These are phyloP conservation scores for Centropus unirufus DNA, from an alignment of 2,113 vertebrate species.

Conservation along the genomic window DNA sequence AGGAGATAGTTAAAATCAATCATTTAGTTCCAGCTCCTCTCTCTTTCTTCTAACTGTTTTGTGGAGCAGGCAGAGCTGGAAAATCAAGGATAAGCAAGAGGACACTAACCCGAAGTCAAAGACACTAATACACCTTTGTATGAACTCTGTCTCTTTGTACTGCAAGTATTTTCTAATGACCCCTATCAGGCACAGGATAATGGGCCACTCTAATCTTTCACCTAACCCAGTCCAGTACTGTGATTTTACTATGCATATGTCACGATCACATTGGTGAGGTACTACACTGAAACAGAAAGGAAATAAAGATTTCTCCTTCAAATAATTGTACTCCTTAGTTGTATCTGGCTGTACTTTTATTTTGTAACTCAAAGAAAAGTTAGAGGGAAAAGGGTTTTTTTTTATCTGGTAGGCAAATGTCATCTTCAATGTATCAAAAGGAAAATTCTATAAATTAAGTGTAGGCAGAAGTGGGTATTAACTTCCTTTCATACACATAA, in stretches of 20 bases:
- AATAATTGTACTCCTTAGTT: background rate
- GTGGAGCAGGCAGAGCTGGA: background rate
- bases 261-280: background rate
- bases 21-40: background rate
- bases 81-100: background rate
- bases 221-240: background rate
- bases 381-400: background rate
- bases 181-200: background rate
- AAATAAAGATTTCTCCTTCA: background rate
- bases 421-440: background rate
- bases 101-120: background rate
- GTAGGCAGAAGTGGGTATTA: background rate
- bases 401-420: background rate
- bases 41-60: background rate
- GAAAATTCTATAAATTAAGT: background rate
- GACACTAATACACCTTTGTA: background rate
- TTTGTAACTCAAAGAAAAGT: background rate
- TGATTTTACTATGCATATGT: background rate
- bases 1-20: background rate
- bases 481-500: background rate
- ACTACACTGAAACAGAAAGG: background rate
- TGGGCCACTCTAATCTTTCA: background rate
- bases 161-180: background rate
- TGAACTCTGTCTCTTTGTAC: background rate
- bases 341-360: background rate